Evolutionary conservation across 2,888 invertebrate genomes (phyloP).

Genomic region (Acleris literana): DNA sequence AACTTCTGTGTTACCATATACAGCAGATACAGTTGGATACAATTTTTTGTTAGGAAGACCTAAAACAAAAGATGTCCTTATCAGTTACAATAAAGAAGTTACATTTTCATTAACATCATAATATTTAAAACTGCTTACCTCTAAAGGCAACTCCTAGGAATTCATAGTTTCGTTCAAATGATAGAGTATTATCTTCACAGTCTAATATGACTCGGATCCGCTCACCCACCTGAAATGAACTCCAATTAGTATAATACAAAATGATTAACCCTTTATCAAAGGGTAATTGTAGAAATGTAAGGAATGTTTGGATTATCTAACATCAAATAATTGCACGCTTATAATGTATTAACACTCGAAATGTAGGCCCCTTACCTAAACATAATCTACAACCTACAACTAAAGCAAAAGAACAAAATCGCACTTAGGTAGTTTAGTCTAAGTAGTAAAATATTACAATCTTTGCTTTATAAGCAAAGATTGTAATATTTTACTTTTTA

Average conservation of each 20-base stretch:
- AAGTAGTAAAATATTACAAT: no score
- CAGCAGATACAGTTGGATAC: constrained; percentile 98
- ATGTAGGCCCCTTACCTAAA: background rate
- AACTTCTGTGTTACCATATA: constrained; percentile 99
- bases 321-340: no score
- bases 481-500: no score
- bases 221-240: constrained; percentile 92
- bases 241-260: no score
- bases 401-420: no score
- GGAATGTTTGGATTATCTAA: no score
- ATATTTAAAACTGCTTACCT: constrained; percentile 80
- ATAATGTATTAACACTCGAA: background rate
- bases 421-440: no score
- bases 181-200: constrained; percentile 98
- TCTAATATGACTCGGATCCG: constrained; percentile 98
- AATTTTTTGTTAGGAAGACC: constrained; percentile 96
- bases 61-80: constrained; percentile 62
- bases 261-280: no score
- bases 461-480: no score
- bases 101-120: background rate
- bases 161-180: constrained; percentile 99
- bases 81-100: constrained; percentile 9
- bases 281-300: no score
- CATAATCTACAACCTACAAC: no score
- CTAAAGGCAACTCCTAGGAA: constrained; percentile 99